Evolutionary conservation across 2,888 invertebrate genomes (phyloP).

Genomic region (Cerceris rybyensis): DNA sequence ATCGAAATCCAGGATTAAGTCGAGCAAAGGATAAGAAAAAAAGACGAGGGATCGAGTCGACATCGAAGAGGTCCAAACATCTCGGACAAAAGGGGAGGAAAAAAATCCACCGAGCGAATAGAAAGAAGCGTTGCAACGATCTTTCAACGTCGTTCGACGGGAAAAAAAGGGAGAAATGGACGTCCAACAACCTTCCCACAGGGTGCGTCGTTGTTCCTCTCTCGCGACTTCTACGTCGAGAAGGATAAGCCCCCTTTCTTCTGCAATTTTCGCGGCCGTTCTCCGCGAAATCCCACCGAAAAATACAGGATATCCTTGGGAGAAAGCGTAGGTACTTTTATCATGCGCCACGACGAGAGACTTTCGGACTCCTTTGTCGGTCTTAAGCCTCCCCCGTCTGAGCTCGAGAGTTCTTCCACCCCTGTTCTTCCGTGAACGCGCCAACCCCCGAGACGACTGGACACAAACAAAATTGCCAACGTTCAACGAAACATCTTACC

Average conservation of each 20-base stretch:
- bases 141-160: slow-evolving; percentile 50
- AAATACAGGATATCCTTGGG: slow-evolving; percentile 38
- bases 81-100: slow-evolving; percentile 28
- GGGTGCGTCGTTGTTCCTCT: background rate
- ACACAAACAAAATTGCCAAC: background rate
- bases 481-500: background rate
- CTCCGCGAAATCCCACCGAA: slow-evolving; percentile 49
- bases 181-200: background rate
- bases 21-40: slow-evolving; percentile 2
- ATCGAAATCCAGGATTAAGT: background rate
- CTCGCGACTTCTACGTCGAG: background rate
- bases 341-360: slow-evolving; percentile 36
- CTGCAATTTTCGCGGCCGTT: slow-evolving; percentile 62
- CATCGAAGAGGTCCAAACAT: slow-evolving; percentile 3
- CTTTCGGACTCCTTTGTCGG: slow-evolving; percentile 16
- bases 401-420: slow-evolving; percentile 3
- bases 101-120: slow-evolving; percentile 1
- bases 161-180: background rate
- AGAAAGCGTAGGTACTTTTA: slow-evolving; percentile 36
- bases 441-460: slow-evolving; percentile 8
- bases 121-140: slow-evolving; percentile 39
- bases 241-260: slow-evolving; percentile 48
- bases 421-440: background rate
- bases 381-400: slow-evolving; percentile 28
- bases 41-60: background rate